These are phyloP conservation scores for Parnassius apollo DNA, from an alignment of 2,888 invertebrate species.

Conservation along the genomic window DNA sequence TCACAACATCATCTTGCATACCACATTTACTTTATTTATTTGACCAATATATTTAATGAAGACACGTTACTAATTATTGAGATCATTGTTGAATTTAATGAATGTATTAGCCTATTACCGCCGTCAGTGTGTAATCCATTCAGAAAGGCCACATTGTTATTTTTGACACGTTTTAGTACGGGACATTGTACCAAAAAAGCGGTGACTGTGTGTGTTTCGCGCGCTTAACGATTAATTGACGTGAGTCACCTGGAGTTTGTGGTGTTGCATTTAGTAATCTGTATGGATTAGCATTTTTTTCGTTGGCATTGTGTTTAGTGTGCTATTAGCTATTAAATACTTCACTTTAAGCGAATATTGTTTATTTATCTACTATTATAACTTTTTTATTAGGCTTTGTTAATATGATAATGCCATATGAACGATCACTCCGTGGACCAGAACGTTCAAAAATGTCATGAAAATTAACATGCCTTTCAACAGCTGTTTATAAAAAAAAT, in stretches of 20 bases:
- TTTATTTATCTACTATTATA: too few relatives aligned
- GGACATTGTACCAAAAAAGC: constrained; percentile 42
- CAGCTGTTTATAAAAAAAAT: too few relatives aligned
- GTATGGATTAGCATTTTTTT: not conserved
- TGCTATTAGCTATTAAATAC: too few relatives aligned
- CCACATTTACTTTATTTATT: constrained; percentile 20
- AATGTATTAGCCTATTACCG: constrained; percentile 16
- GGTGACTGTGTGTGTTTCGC: constrained; percentile 20
- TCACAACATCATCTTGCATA: too few relatives aligned
- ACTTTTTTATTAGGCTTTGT: too few relatives aligned
- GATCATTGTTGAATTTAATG: constrained; percentile 19
- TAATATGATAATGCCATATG: too few relatives aligned
- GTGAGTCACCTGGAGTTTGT: constrained; percentile 33
- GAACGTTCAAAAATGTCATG: too few relatives aligned
- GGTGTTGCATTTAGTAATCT: constrained; percentile 6
- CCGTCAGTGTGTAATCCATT: constrained; percentile 14
- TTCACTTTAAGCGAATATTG: too few relatives aligned
- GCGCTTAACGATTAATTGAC: constrained; percentile 30
- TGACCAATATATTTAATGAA: constrained; percentile 20
- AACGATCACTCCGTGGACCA: too few relatives aligned
- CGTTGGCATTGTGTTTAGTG: not conserved
- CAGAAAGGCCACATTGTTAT: constrained; percentile 30
- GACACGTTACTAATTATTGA: constrained; percentile 21
- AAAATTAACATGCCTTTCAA: too few relatives aligned
- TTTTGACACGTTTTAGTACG: constrained; percentile 34